These are phyloP conservation scores for Fabriciana adippe DNA, from an alignment of 2,888 invertebrate genomes.

Conservation along the genomic window DNA sequence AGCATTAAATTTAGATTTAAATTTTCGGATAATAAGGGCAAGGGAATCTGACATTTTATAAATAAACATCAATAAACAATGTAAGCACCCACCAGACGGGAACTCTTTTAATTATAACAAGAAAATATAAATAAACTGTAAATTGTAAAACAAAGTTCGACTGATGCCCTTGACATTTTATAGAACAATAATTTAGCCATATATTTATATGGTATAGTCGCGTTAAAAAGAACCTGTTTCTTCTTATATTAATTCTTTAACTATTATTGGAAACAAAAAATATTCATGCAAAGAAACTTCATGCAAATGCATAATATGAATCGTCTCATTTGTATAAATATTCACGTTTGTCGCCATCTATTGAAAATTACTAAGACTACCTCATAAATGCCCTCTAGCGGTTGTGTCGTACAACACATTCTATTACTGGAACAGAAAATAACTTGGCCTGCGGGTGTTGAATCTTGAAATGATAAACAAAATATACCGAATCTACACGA, in stretches of 20 bases:
- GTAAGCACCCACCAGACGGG: not conserved
- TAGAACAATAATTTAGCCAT: conserved; percentile 14
- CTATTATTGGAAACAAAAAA: not conserved
- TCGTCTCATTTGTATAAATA: not conserved
- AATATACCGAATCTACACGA: too few species aligned
- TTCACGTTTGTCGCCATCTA: conserved; percentile 7
- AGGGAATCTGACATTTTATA: not conserved
- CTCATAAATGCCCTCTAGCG: conserved; percentile 1
- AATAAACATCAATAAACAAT: conserved; percentile 2
- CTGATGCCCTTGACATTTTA: conserved; percentile 27
- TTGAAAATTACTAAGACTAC: conserved; percentile 1
- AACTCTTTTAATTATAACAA: conserved; percentile 14
- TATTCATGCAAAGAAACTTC: too few species aligned
- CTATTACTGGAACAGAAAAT: not conserved
- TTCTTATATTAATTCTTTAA: conserved; percentile 11
- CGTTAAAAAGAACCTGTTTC: conserved; percentile 6
- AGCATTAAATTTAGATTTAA: too few species aligned
- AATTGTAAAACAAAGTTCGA: conserved; percentile 24
- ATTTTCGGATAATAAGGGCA: too few species aligned
- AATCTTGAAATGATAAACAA: too few species aligned
- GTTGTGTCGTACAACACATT: not conserved
- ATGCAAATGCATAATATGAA: too few species aligned
- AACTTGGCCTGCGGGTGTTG: too few species aligned
- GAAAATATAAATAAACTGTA: conserved; percentile 22
- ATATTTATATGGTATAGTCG: conserved; percentile 7